These are phyloP conservation scores for Sceloporus tristichus DNA, from an alignment of 2,113 vertebrate species.

Conservation along the genomic window DNA sequence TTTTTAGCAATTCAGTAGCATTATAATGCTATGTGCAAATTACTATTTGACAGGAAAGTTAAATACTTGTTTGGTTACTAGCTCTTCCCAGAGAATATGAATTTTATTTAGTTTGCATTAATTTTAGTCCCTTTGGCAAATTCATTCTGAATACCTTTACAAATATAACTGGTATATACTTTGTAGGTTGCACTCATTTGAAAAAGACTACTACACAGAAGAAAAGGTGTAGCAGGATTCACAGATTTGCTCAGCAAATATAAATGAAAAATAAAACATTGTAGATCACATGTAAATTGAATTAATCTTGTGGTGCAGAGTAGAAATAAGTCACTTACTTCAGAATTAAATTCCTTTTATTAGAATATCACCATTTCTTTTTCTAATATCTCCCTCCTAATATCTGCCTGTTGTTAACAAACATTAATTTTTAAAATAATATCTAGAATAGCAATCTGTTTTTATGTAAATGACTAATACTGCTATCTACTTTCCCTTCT, in stretches of 20 bases:
- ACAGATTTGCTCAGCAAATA: slow-evolving; percentile 35
- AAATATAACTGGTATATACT: neutral
- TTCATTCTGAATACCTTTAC: neutral
- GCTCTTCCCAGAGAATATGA: slow-evolving; percentile 6
- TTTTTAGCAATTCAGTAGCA: neutral
- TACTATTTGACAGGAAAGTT: slow-evolving; percentile 7
- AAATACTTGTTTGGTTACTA: neutral
- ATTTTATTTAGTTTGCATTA: slow-evolving; percentile 36
- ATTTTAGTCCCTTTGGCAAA: neutral
- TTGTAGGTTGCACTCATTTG: slow-evolving; percentile 33
- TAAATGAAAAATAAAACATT: neutral
- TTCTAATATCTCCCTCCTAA: neutral
- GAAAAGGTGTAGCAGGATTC: slow-evolving; percentile 19
- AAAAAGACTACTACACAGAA: neutral
- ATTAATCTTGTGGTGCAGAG: slow-evolving; percentile 51
- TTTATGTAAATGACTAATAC: neutral
- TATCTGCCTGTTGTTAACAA: neutral
- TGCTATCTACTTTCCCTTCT: slow-evolving; percentile 7
- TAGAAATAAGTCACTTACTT: slow-evolving; percentile 32
- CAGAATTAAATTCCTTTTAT: neutral
- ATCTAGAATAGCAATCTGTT: neutral
- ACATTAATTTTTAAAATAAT: neutral
- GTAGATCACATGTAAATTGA: slow-evolving; percentile 4
- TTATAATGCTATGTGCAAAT: neutral
- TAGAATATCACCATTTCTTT: neutral